These are phyloP conservation scores for Ctenicera cuprea DNA, from an alignment of 2,888 invertebrate species.

Conservation along the genomic window DNA sequence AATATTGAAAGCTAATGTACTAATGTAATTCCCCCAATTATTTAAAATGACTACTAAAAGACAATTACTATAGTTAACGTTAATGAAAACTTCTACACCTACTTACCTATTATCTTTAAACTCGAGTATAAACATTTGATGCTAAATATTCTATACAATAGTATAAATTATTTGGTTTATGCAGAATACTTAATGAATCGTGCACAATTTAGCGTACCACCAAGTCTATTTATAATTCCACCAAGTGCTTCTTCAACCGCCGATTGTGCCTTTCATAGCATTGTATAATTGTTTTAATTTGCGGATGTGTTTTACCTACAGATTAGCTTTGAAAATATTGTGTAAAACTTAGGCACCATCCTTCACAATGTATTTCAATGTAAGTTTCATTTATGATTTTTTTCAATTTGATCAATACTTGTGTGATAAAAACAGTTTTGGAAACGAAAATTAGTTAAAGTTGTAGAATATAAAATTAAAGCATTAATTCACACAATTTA, in stretches of 20 bases:
- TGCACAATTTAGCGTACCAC: constrained; percentile 13
- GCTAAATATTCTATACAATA: constrained; percentile 27
- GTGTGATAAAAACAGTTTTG: too few relatives aligned
- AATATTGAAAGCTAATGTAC: constrained; percentile 14
- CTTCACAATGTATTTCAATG: too few relatives aligned
- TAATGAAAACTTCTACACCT: constrained; percentile 23
- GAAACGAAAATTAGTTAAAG: too few relatives aligned
- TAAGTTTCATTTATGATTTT: too few relatives aligned
- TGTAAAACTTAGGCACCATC: background rate
- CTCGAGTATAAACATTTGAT: constrained; percentile 11
- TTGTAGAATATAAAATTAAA: too few relatives aligned
- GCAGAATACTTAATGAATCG: constrained; percentile 25
- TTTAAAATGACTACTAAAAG: constrained; percentile 25
- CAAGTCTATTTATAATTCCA: constrained; percentile 27
- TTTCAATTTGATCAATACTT: too few relatives aligned
- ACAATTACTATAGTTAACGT: constrained; percentile 10
- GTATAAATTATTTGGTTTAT: constrained; percentile 26
- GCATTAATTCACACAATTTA: too few relatives aligned
- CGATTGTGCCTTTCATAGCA: background rate
- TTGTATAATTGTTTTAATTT: constrained; percentile 2
- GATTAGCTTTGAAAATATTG: background rate
- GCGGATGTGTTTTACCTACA: background rate
- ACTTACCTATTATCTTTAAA: constrained; percentile 17
- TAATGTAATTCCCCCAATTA: background rate
- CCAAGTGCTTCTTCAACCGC: background rate